phyloP scores from a whole-genome alignment of 2,888 invertebrate genomes.

The Eledone cirrhosa region DNA sequence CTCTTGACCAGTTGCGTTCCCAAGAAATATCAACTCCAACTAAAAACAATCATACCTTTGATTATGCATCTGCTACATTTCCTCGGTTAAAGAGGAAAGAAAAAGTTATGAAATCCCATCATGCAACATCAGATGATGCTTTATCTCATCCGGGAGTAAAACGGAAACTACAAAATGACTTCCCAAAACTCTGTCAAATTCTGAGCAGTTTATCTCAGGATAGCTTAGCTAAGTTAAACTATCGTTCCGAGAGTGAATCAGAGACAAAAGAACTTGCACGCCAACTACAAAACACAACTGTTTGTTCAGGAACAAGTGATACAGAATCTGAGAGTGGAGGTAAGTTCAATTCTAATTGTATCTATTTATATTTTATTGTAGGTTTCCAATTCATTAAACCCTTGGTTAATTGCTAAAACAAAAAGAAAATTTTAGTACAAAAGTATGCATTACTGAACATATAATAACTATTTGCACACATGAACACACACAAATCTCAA shows the following conservation, averaged over 20 bases:
- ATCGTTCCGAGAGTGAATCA: background rate
- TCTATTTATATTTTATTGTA: no score
- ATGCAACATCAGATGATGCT: conserved; percentile 39
- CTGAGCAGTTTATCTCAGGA: background rate
- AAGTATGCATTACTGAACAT: no score
- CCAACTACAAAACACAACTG: conserved; percentile 23
- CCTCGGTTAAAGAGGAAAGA: conserved; percentile 40
- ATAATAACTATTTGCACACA: no score
- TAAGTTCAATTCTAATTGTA: background rate
- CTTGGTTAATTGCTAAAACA: no score
- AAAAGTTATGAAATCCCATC: conserved; percentile 38
- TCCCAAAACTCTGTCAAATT: conserved; percentile 7
- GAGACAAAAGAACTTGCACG: conserved; percentile 19
- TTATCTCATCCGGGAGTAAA: conserved; percentile 42
- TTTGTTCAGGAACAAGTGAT: conserved; percentile 16
- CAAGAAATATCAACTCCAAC: conserved; percentile 33
- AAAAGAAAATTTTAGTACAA: no score
- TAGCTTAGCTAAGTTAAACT: background rate
- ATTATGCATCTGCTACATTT: conserved; percentile 40
- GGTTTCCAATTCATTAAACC: no score
- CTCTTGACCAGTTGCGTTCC: conserved; percentile 76
- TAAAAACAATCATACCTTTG: conserved; percentile 14
- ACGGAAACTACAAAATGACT: conserved; percentile 45
- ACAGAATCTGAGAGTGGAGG: conserved; percentile 29
- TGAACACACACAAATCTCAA: no score